These are phyloP conservation scores for Loriculus beryllinus DNA, from an alignment of 2,797 vertebrate genomes.

Conservation along the genomic window DNA sequence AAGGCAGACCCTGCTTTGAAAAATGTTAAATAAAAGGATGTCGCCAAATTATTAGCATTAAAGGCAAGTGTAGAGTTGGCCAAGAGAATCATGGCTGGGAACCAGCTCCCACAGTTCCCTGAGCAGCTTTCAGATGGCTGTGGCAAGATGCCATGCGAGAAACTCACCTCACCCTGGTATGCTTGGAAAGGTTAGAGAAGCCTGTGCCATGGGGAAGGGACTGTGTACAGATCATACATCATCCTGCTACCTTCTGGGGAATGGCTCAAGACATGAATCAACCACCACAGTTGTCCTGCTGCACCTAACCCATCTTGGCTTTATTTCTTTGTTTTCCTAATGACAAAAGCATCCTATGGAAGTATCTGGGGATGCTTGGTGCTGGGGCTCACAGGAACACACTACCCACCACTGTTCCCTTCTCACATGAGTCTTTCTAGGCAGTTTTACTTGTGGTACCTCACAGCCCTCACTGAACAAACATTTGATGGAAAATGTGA, in stretches of 20 bases:
- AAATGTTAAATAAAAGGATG: not conserved
- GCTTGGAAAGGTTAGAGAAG: not conserved
- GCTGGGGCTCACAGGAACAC: not conserved
- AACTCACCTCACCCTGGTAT: slow-evolving; percentile 30
- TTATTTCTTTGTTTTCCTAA: not conserved
- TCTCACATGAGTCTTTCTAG: not conserved
- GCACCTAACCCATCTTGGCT: not conserved
- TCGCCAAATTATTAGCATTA: slow-evolving; percentile 50
- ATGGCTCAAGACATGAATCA: not conserved
- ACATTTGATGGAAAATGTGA: not conserved
- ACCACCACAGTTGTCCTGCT: fast-evolving
- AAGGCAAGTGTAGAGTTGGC: slow-evolving; percentile 32
- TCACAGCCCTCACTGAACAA: not conserved
- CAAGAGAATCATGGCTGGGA: slow-evolving; percentile 23
- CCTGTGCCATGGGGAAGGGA: not conserved
- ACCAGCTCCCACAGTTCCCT: slow-evolving; percentile 33
- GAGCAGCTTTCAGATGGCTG: slow-evolving; percentile 1
- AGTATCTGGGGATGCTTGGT: not conserved
- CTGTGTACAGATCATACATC: not conserved
- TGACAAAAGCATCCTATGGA: not conserved
- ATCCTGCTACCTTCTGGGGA: not conserved
- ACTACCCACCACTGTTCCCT: not conserved
- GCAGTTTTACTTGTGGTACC: not conserved
- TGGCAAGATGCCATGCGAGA: not conserved
- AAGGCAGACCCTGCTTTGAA: not conserved